Evolutionary conservation across 2,888 invertebrate species (phyloP).

Genomic region (Perizoma affinitatum): DNA sequence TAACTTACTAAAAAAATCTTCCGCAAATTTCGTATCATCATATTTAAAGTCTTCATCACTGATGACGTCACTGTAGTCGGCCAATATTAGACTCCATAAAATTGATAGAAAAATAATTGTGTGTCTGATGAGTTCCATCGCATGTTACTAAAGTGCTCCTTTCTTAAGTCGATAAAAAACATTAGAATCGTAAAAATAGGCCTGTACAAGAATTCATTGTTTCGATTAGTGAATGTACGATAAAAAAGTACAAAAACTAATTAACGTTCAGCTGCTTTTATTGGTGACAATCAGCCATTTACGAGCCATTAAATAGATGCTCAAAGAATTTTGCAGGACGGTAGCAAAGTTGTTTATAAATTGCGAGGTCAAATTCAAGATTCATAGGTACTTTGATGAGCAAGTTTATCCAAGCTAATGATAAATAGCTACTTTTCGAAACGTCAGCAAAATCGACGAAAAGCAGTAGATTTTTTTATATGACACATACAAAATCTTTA

Average conservation of each 20-base stretch:
- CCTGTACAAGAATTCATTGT: slow-evolving; percentile 11
- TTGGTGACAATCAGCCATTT: no score
- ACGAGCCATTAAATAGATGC: no score
- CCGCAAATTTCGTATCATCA: slow-evolving; percentile 1
- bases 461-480: no score
- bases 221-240: slow-evolving; percentile 11
- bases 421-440: no score
- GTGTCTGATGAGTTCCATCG: slow-evolving; percentile 5
- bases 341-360: no score
- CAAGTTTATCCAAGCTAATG: no score
- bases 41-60: slow-evolving; percentile 4
- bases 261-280: slow-evolving; percentile 5
- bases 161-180: not conserved
- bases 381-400: no score
- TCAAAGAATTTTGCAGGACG: no score
- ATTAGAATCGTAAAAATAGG: slow-evolving; percentile 7
- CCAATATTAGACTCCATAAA: slow-evolving; percentile 4
- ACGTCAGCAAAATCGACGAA: no score
- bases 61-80: slow-evolving; percentile 3
- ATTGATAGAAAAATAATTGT: slow-evolving; percentile 7
- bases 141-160: slow-evolving; percentile 1
- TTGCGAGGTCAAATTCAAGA: no score
- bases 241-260: slow-evolving; percentile 9
- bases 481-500: slow-evolving; percentile 9
- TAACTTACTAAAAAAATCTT: slow-evolving; percentile 11